phyloP scores from a whole-genome alignment of 2,113 vertebrate genomes.

The Tupaia chinensis region DNA sequence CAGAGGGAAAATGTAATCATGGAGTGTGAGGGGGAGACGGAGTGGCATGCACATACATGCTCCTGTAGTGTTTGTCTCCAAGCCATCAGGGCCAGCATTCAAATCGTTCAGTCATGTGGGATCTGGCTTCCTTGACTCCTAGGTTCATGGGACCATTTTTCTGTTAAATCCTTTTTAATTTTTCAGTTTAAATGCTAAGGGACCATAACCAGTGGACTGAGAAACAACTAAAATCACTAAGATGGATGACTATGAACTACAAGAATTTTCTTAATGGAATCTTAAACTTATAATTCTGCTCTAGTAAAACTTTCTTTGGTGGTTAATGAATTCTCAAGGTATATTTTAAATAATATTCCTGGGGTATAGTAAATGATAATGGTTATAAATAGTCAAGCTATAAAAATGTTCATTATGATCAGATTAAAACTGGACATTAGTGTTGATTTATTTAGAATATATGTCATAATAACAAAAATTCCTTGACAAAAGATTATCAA shows the following conservation, averaged over 20 bases:
- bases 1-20: too few species aligned
- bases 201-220: neutral
- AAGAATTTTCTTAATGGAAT: slow-evolving; percentile 29
- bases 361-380: neutral
- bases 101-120: too few species aligned
- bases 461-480: neutral
- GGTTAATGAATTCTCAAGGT: neutral
- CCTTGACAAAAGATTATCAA: neutral
- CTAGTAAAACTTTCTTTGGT: neutral
- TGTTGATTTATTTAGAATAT: neutral
- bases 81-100: too few species aligned
- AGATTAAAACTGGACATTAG: neutral
- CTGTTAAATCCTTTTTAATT: slow-evolving; percentile 41
- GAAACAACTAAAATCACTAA: slow-evolving; percentile 45
- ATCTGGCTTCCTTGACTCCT: too few species aligned
- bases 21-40: rapidly evolving
- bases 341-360: neutral
- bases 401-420: neutral
- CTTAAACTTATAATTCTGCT: neutral
- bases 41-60: too few species aligned
- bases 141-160: slow-evolving; percentile 1
- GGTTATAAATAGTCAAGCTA: neutral
- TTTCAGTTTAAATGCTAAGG: neutral
- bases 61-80: too few species aligned
- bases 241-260: neutral